Conservation (phyloP, 1,140 invertebrate genomes). For the Eriosoma lanigerum region DNA sequence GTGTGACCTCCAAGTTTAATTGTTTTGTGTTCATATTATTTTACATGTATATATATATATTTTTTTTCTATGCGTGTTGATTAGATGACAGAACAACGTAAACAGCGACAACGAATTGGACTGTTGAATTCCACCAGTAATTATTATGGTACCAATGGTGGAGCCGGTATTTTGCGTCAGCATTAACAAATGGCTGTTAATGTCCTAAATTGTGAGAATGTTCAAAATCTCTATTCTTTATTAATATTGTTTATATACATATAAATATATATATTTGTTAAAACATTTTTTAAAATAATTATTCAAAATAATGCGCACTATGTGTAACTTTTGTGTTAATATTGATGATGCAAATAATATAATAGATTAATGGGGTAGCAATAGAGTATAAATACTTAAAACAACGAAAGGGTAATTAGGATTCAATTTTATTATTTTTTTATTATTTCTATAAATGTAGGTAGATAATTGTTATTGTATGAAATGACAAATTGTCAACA, state of each 20-base stretch:
- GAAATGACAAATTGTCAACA: not conserved
- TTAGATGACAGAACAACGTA: slow-evolving; percentile 90
- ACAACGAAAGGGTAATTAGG: not conserved
- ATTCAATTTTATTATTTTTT: not conserved
- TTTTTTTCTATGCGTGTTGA: slow-evolving; percentile 54
- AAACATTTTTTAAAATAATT: not conserved
- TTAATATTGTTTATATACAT: not conserved
- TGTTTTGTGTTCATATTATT: too few species aligned
- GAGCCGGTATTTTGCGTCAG: not conserved
- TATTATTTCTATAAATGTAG: not conserved
- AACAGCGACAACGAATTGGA: slow-evolving; percentile 87
- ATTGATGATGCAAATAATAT: too few species aligned
- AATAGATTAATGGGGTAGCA: not conserved
- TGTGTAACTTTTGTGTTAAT: not conserved
- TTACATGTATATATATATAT: not conserved
- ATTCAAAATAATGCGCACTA: not conserved
- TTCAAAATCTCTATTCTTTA: not conserved
- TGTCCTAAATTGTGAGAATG: too few species aligned
- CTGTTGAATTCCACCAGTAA: slow-evolving; percentile 75
- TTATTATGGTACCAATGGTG: slow-evolving; percentile 57
- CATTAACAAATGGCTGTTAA: not conserved
- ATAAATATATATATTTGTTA: not conserved
- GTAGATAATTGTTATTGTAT: not conserved
- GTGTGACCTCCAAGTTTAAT: too few species aligned
- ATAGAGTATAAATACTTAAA: slow-evolving; percentile 7